These are phyloP conservation scores for Sebastes taczanowskii DNA, from an alignment of 2,797 vertebrate genomes.

Conservation along the genomic window DNA sequence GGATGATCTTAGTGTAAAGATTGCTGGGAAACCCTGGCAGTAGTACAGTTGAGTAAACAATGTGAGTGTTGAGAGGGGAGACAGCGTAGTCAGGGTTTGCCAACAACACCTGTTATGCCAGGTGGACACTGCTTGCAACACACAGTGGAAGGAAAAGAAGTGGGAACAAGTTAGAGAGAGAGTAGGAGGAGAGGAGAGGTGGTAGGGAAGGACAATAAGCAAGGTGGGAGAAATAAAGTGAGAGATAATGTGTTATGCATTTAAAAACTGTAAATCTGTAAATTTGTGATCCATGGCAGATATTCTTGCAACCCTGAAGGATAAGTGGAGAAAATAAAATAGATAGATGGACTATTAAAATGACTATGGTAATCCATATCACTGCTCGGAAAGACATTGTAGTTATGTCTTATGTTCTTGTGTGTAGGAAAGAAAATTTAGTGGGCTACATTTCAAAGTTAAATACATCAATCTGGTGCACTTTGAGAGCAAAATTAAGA, in stretches of 20 bases:
- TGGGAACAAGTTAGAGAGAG: background rate
- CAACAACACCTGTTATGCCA: constrained; percentile 58
- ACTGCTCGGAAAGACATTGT: background rate
- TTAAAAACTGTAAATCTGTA: background rate
- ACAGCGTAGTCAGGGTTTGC: constrained; percentile 16
- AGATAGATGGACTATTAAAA: background rate
- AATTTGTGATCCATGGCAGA: background rate
- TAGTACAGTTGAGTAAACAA: constrained; percentile 30
- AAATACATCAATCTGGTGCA: too few species aligned
- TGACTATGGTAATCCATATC: background rate
- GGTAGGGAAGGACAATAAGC: background rate
- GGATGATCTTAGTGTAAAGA: background rate
- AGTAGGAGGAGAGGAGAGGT: background rate
- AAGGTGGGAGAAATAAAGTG: background rate
- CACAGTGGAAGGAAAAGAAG: background rate
- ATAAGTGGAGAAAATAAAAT: background rate
- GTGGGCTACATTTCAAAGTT: too few species aligned
- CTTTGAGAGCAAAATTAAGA: too few species aligned
- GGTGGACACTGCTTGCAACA: constrained; percentile 41
- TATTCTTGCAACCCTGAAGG: background rate
- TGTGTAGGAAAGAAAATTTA: background rate
- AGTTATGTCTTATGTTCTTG: background rate
- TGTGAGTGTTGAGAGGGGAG: constrained; percentile 18
- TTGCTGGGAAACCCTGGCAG: background rate
- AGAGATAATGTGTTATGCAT: background rate